phyloP scores from a whole-genome alignment of 2,888 invertebrate species.

The Autographa gamma region DNA sequence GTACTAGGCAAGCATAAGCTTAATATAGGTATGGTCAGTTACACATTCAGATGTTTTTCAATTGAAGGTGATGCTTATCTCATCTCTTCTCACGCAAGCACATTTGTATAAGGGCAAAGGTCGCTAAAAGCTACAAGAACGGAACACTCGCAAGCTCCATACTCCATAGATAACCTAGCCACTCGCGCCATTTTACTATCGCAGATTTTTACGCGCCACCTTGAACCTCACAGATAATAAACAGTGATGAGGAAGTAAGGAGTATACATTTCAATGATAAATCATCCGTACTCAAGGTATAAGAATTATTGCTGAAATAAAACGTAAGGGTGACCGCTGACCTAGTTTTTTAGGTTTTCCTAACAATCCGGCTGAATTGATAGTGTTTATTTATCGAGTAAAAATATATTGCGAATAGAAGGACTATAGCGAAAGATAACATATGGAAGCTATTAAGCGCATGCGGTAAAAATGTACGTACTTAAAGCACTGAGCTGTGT shows the following conservation, averaged over 20 bases:
- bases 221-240: slow-evolving; percentile 47
- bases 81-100: background rate
- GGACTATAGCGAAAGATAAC: slow-evolving; percentile 37
- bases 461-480: slow-evolving; percentile 28
- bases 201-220: slow-evolving; percentile 31
- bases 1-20: background rate
- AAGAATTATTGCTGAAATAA: slow-evolving; percentile 21
- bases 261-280: slow-evolving; percentile 59
- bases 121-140: slow-evolving; percentile 37
- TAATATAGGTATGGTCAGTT: background rate
- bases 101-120: slow-evolving; percentile 21
- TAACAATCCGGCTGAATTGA: slow-evolving; percentile 26
- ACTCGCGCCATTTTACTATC: slow-evolving; percentile 34
- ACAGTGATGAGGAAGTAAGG: slow-evolving; percentile 58
- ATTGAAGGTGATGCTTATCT: slow-evolving; percentile 1
- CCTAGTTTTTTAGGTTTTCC: slow-evolving; percentile 42
- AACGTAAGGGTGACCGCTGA: slow-evolving; percentile 30
- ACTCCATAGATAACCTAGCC: slow-evolving; percentile 32
- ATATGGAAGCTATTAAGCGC: slow-evolving; percentile 43
- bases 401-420: slow-evolving; percentile 34
- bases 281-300: slow-evolving; percentile 60
- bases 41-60: slow-evolving; percentile 1
- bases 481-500: slow-evolving; percentile 28
- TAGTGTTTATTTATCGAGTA: slow-evolving; percentile 45
- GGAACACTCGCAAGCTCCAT: slow-evolving; percentile 18